These are phyloP conservation scores for Drosophila prolongata DNA, from an alignment of 2,888 invertebrate species.

Conservation along the genomic window DNA sequence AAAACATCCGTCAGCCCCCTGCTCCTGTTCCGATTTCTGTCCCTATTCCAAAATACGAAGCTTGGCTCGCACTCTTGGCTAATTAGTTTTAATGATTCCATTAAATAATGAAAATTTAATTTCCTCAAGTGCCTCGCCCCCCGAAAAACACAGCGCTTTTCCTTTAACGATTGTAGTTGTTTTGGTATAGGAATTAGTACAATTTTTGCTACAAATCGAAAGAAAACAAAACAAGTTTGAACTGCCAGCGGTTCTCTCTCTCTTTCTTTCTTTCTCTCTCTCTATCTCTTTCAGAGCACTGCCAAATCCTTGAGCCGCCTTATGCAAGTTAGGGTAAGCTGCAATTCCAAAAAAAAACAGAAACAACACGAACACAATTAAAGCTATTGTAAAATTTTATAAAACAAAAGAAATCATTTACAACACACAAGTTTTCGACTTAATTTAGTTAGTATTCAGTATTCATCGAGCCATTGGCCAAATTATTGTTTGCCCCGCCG, in stretches of 20 bases:
- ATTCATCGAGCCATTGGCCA: constrained; percentile 55
- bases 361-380: constrained; percentile 40
- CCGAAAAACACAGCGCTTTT: constrained; percentile 6
- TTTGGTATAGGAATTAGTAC: constrained; percentile 34
- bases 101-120: constrained; percentile 51
- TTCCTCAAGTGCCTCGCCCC: constrained; percentile 32
- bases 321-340: constrained; percentile 83
- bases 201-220: constrained; percentile 48
- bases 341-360: constrained; percentile 58
- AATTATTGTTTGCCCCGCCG: constrained; percentile 75
- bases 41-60: constrained; percentile 29
- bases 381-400: constrained; percentile 32
- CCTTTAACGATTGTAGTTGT: constrained; percentile 26
- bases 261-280: constrained; percentile 55
- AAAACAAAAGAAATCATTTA: constrained; percentile 17
- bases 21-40: constrained; percentile 36
- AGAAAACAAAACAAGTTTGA: constrained; percentile 62
- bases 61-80: constrained; percentile 35
- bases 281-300: constrained; percentile 80
- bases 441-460: constrained; percentile 65
- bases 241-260: constrained; percentile 67
- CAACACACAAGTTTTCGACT: constrained; percentile 33
- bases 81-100: constrained; percentile 49
- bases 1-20: constrained; percentile 15
- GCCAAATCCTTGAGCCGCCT: constrained; percentile 79